Percentiles rank a stretch among this genome's conserved stretches.
Conservation (phyloP, 2,888 invertebrate genomes). For the Amblyjoppa proteus region DNA sequence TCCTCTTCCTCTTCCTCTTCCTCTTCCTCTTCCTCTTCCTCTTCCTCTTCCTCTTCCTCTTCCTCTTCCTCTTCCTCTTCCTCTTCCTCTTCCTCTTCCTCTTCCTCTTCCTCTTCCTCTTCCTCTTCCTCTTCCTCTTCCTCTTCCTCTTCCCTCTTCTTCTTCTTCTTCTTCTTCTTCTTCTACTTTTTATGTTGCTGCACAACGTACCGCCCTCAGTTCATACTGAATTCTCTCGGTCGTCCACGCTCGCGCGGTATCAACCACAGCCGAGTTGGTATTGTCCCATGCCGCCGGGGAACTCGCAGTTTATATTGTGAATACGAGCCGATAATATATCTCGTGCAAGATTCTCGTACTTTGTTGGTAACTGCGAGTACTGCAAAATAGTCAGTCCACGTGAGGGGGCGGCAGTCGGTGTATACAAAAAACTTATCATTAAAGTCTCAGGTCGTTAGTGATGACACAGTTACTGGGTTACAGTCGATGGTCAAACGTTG, state of each 20-base stretch:
- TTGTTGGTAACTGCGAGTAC: constrained; percentile 1
- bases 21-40: not conserved
- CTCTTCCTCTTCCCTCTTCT: no score
- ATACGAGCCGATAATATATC: not conserved
- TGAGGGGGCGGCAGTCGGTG: not conserved
- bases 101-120: not conserved
- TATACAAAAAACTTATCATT: not conserved
- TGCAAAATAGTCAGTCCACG: not conserved
- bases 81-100: constrained; percentile 3
- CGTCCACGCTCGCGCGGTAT: constrained; percentile 13
- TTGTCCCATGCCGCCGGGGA: not conserved
- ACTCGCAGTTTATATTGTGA: not conserved
- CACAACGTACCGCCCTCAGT: constrained; percentile 42
- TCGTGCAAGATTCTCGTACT: not conserved
- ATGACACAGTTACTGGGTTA: not conserved
- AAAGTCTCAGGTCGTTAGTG: not conserved
- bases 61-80: no score
- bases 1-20: not conserved
- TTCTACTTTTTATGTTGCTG: not conserved
- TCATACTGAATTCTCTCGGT: constrained; percentile 44
- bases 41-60: not conserved
- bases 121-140: not conserved
- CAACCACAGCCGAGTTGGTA: not conserved
- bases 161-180: constrained; percentile 16
- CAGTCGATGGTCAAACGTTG: constrained; percentile 4